phyloP scores from a whole-genome alignment of 2,113 vertebrate genomes.

The Syngnathus floridae region DNA sequence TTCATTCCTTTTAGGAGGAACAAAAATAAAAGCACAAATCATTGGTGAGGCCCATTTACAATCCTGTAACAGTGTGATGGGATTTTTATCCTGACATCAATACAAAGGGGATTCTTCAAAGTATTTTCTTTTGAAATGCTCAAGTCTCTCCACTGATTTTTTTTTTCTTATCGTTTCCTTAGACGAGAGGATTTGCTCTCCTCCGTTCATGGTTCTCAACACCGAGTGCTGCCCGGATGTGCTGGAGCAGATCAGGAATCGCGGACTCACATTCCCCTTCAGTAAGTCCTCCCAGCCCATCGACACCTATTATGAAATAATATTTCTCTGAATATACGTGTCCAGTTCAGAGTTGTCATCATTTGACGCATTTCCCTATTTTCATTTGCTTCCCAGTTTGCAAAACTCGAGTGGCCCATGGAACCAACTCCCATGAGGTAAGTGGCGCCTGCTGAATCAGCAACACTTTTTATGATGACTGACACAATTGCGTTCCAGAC shows the following conservation, averaged over 20 bases:
- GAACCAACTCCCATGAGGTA: conserved; percentile 98
- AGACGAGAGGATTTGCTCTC: conserved; percentile 96
- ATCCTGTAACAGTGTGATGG: conserved; percentile 28
- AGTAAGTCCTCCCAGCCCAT: conserved; percentile 70
- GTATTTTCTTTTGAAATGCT: not conserved
- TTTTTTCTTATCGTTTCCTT: conserved; percentile 24
- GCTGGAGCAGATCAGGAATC: conserved; percentile 83
- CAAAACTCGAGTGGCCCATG: conserved; percentile 97
- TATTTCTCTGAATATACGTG: no score
- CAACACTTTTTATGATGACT: conserved; percentile 11
- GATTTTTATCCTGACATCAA: conserved; percentile 54
- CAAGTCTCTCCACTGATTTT: no score
- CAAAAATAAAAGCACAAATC: not conserved
- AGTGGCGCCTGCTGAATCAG: conserved; percentile 52
- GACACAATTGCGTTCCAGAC: conserved; percentile 33
- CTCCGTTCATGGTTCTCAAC: conserved; percentile 96
- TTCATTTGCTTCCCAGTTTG: conserved; percentile 78
- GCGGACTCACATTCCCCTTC: conserved; percentile 93
- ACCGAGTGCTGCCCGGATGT: conserved; percentile 84
- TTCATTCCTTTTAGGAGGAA: conserved; percentile 1
- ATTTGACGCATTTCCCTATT: not conserved
- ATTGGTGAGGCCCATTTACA: conserved; percentile 6
- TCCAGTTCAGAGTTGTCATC: not conserved
- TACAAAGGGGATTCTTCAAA: conserved; percentile 9
- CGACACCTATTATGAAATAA: not conserved